Evolutionary conservation across 2,113 vertebrate species (phyloP).

Genomic region (Ondatra zibethicus): DNA sequence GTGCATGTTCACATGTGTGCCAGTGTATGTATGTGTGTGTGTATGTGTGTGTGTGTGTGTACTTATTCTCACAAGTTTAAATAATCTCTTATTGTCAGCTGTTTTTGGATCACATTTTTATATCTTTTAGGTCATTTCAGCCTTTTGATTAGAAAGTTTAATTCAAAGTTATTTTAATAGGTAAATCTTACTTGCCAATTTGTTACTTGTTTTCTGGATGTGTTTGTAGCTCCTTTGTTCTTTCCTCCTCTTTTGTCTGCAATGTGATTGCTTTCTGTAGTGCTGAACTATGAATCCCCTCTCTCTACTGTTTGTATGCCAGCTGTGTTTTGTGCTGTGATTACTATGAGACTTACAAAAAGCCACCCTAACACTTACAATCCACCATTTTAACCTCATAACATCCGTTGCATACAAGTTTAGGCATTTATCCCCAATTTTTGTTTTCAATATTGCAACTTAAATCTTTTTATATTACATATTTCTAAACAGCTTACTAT

Average conservation of each 20-base stretch:
- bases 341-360: neutral
- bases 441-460: neutral
- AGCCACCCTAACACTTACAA: neutral
- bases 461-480: neutral
- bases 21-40: neutral
- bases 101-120: neutral
- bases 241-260: neutral
- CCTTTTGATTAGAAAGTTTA: neutral
- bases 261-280: neutral
- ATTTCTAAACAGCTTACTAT: neutral
- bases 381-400: neutral
- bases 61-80: neutral
- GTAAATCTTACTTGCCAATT: neutral
- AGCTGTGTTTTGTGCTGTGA: neutral
- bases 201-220: neutral
- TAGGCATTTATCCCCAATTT: neutral
- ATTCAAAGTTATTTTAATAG: neutral
- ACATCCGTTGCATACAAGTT: neutral
- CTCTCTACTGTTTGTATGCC: neutral
- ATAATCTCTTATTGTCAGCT: neutral
- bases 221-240: neutral
- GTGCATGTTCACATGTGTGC: neutral
- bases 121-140: neutral
- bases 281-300: no score
- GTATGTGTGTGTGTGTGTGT: neutral